Evolutionary conservation across 1,140 invertebrate genomes (phyloP), one percentile per base, ranked within the genome.

Genomic region (Bursaphelenchus mucronatus): DNA sequence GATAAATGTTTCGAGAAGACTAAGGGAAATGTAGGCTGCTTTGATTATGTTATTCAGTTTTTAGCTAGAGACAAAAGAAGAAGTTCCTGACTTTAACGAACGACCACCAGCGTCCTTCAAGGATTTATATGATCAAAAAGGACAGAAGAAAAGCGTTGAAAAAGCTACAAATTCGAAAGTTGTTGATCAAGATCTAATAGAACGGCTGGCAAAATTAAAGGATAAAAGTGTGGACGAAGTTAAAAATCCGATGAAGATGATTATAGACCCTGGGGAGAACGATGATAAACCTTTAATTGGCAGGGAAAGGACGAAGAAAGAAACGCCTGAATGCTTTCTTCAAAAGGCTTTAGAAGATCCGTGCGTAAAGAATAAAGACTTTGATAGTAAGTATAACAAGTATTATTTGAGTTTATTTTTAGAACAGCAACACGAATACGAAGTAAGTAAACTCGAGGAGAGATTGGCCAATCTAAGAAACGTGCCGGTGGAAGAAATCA

Each of bases 401-500:
- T 44, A 50, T n/a, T 13, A 54, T 54, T 15, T 17, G 11, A 8
- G 2, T 63, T 63, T 11, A 4, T 65, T 61, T 65, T 15, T 17
- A 63, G 61, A n/a, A 21, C 61, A 15, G 21, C 61, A 55, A 13
- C 15, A 55, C 13, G 61, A 63, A 65, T n/a, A 63, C 61, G 21
- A 55, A 15, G 11, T 63, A 13, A 58, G 3, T 13, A 41, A 40
- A 11, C 30, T 63, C 39, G 64, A 66, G 55, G 64, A 66, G 55
- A 17, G 64, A 57, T 10, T 66, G 2, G 64, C 64, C 4, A 47
- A 44, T 21, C 39, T 66, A 15, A 63, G 64, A 41, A 50, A 50
- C 9, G 64, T 66, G n/a, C 64, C 64, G 8, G 64, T 66, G 17
- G 64, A 66, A 9, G 65, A 51, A 8, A 67, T 66, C 8, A 21